Evolutionary conservation across 2,113 vertebrate genomes (phyloP).

Genomic region (Xenopus laevis): DNA sequence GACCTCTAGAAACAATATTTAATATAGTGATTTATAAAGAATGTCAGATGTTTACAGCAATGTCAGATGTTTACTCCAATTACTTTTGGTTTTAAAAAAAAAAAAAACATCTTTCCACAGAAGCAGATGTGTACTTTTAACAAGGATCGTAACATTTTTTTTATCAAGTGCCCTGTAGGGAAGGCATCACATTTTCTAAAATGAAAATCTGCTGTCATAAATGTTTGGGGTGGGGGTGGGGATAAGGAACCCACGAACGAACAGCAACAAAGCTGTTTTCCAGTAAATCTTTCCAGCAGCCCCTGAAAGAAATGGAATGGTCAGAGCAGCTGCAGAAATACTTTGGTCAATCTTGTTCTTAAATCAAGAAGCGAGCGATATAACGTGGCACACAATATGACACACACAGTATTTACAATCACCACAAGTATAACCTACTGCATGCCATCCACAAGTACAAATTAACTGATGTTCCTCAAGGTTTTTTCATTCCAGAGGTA

Average conservation of each 20-base stretch:
- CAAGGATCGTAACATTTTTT: not conserved
- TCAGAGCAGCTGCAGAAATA: slow-evolving; percentile 62
- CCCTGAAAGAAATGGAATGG: slow-evolving; percentile 55
- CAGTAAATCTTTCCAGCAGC: slow-evolving; percentile 68
- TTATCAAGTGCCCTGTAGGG: slow-evolving; percentile 26
- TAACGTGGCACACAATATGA: slow-evolving; percentile 68
- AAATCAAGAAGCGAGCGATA: slow-evolving; percentile 63
- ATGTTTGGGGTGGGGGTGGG: slow-evolving; percentile 37
- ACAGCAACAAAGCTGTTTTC: slow-evolving; percentile 66
- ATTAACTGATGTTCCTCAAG: slow-evolving; percentile 54
- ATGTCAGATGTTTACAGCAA: not conserved
- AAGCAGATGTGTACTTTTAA: not conserved
- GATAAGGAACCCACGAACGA: slow-evolving; percentile 35
- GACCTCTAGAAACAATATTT: not conserved
- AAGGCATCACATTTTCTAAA: slow-evolving; percentile 46
- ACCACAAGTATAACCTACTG: slow-evolving; percentile 66
- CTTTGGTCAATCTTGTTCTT: slow-evolving; percentile 71
- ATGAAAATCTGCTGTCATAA: slow-evolving; percentile 47
- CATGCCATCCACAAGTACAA: slow-evolving; percentile 52
- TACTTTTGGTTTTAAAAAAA: not conserved
- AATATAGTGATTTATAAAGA: not conserved
- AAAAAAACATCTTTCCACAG: not conserved
- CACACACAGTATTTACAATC: slow-evolving; percentile 63
- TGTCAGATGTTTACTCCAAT: not conserved
- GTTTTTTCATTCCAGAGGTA: slow-evolving; percentile 71